Conservation (phyloP, 2,113 vertebrate species). For the Lycaon pictus region DNA sequence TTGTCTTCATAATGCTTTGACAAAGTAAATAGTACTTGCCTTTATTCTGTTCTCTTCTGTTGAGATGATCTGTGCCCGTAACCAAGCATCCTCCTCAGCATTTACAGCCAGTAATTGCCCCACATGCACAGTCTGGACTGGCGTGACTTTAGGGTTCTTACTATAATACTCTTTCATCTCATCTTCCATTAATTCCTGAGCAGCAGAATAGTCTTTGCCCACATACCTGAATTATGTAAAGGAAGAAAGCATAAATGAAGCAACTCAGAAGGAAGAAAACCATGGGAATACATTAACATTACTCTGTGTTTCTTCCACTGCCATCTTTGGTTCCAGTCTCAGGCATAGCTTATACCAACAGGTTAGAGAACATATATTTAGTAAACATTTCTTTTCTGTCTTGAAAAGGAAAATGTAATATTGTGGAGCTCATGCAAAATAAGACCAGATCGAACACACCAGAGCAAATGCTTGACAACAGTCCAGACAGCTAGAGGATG, state of each 20-base stretch:
- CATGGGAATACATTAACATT: neutral
- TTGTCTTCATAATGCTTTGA: neutral
- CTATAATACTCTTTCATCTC: conserved; percentile 92
- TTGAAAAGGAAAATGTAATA: neutral
- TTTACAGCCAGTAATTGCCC: conserved; percentile 92
- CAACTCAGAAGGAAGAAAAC: neutral
- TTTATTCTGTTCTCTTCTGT: conserved; percentile 89
- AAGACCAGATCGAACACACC: neutral
- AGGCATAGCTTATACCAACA: neutral
- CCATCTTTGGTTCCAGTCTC: neutral
- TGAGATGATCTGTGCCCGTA: conserved; percentile 91
- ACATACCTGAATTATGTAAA: conserved; percentile 89
- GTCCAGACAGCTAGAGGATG: neutral
- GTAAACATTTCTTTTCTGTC: neutral
- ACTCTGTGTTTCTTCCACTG: neutral
- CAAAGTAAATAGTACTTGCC: conserved; percentile 87
- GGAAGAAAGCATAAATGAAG: conserved; percentile 28
- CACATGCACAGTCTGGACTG: conserved; percentile 78
- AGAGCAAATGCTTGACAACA: neutral
- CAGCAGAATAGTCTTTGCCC: conserved; percentile 93
- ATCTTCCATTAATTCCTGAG: conserved; percentile 95
- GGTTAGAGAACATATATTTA: neutral
- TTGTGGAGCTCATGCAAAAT: neutral
- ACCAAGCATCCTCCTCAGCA: conserved; percentile 91
- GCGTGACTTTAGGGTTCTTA: conserved; percentile 68